These are phyloP conservation scores for Blennius ocellaris DNA, from an alignment of 2,113 vertebrate species.

Conservation along the genomic window DNA sequence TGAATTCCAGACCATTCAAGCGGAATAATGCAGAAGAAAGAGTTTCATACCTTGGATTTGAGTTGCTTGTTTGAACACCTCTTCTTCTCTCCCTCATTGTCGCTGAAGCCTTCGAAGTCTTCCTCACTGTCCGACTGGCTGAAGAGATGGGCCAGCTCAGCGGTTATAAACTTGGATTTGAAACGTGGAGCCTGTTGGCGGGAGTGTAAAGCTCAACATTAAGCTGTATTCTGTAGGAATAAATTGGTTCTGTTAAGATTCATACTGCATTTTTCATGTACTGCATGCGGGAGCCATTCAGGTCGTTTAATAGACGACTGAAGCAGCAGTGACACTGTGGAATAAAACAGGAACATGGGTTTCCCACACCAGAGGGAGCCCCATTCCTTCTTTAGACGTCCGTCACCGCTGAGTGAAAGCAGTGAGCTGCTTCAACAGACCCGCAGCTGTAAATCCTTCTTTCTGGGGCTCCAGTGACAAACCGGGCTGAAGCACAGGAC, in stretches of 20 bases:
- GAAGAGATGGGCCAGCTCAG: constrained; percentile 89
- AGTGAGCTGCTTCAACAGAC: not conserved
- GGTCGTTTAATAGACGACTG: too few relatives aligned
- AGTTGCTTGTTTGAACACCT: constrained; percentile 54
- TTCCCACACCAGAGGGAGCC: constrained; percentile 37
- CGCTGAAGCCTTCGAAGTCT: constrained; percentile 89
- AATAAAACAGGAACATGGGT: not conserved
- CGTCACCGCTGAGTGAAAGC: not conserved
- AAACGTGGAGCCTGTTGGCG: constrained; percentile 78
- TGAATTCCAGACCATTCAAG: not conserved
- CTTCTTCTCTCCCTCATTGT: constrained; percentile 66
- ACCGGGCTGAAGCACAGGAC: not conserved
- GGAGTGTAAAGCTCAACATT: too few relatives aligned
- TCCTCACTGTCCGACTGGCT: constrained; percentile 93
- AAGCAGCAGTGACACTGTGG: too few relatives aligned
- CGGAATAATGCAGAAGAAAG: not conserved
- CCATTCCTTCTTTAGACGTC: not conserved
- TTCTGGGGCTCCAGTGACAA: too few relatives aligned
- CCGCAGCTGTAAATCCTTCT: not conserved
- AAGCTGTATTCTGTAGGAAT: too few relatives aligned
- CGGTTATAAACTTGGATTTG: constrained; percentile 86
- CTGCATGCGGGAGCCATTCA: too few relatives aligned
- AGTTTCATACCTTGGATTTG: constrained; percentile 65
- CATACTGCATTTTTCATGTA: too few relatives aligned
- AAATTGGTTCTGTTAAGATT: too few relatives aligned